Evolutionary conservation across 1,140 invertebrate genomes (phyloP), one percentile per base, ranked within the genome.

Genomic region (Drosophila pachea): DNA sequence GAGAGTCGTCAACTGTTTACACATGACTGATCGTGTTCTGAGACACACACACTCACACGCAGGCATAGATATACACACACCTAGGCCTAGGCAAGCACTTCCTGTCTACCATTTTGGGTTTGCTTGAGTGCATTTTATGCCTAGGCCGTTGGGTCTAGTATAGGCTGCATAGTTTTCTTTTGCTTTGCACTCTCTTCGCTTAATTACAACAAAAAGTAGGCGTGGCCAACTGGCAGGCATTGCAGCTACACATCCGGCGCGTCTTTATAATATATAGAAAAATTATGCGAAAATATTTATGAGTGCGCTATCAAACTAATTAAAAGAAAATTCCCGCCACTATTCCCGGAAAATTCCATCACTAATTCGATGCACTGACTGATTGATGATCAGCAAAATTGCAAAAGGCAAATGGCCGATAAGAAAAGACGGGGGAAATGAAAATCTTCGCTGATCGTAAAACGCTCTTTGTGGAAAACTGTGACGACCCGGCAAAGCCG

Each of bases 231-330:
- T 16, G 56, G 63, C 14, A 12, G 73, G 65, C 59, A 9, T 12
- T 14, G 79, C 73, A 69, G 68, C 73, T 70, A 58, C 49, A 73
- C 78, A 83, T 83, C 78, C 78, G 74, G 74, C 73, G 2, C 68
- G 81, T 77, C 75, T 75, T 14, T 42, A 29, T 14, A 7, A 12
- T 42, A 40, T 12, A 16, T 16, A 43, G 6, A 76, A 68, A 86
- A 86, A 86, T 84, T 76, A 81, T 84, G 79, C 79, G 81, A 84
- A 84, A 76, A 79, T 71, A 84, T 84, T 76, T 83, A 84, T 50
- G 79, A 66, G 36, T 52, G 16, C 22, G 40, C 63, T 60, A 56
- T 32, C 49, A 78, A 87, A 74, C 59, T 76, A 76, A 87, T 76
- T 78, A 68, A 65, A 43, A 16, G 22, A 64, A 50, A 32, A 14